Evolutionary conservation across 2,113 vertebrate genomes (phyloP), one percentile per base, ranked within the genome.

Genomic region (Caranx melampygus): DNA sequence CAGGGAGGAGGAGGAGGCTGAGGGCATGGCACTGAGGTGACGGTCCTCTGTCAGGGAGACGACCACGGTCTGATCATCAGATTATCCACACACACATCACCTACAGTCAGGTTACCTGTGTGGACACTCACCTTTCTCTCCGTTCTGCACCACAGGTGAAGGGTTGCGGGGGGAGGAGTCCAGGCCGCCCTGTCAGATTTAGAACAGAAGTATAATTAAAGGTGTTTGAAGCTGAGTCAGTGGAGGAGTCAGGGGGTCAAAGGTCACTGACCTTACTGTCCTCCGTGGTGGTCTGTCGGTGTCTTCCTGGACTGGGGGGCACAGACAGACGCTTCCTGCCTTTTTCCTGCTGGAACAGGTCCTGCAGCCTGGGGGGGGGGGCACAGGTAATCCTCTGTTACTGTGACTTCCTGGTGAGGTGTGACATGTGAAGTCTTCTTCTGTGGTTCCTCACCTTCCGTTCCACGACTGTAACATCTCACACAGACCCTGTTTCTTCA

Each of bases 401-500:
- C 26, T 26, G 26, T 26, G 26, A 26, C 26, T 26, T 26, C 26
- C 26, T 42, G 40, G 40, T 9, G 2, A 42, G 40, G 40, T 42
- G 40, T 10, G 26, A 26, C 26, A 26, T 26, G 26, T 26, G 26
- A 26, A 26, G 26, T 26, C 26, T 26, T 26, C 26, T 26, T 26
- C 52, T 12, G n/a, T 12, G 1, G 52, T 21, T 2, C 35, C 84
- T 90, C 40, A 99, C 98, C 97, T 96, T 82, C 73, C 96, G 90
- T 99, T 99, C 98, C 98, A 99, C 14, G 96, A 97, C 88, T 99
- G 97, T 0, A 99, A 85, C 81, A 96, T 97, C 80, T 99, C 98
- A 87, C 98, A 99, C 45, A 99, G 95, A 55, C 95, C 95, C 89
- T 99, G 98, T n/a, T 99, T 99, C 94, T 98, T 99, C 69, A 96